Evolutionary conservation across 2,797 vertebrate genomes (phyloP).

Genomic region (Chaunax sp.): DNA sequence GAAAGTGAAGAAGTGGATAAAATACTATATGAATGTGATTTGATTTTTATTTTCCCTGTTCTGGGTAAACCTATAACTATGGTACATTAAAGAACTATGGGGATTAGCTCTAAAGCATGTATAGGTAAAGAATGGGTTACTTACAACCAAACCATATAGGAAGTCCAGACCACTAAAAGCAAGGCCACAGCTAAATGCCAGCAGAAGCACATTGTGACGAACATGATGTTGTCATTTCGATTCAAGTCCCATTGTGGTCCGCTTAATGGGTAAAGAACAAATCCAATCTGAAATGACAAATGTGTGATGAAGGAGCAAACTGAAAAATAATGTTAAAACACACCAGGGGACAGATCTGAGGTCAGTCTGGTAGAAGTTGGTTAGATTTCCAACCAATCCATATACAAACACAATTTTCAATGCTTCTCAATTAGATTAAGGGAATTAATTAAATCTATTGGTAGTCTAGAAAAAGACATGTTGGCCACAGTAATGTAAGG

Average conservation of each 20-base stretch:
- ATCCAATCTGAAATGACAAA: constrained; percentile 87
- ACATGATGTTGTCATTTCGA: constrained; percentile 82
- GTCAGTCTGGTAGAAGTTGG: neutral
- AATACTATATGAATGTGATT: too few species aligned
- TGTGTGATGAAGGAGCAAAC: neutral
- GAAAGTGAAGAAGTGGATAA: neutral
- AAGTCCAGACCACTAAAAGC: constrained; percentile 71
- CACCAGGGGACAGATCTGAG: neutral
- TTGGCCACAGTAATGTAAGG: too few species aligned
- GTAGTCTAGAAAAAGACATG: too few species aligned
- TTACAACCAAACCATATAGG: constrained; percentile 84
- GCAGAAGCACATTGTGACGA: constrained; percentile 95
- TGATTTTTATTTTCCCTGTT: neutral
- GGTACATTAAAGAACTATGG: neutral
- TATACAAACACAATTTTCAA: too few species aligned
- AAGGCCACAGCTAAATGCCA: constrained; percentile 89
- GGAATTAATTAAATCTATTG: too few species aligned
- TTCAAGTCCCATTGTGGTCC: constrained; percentile 86
- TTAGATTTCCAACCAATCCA: too few species aligned
- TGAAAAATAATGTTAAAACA: neutral
- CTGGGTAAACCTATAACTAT: neutral
- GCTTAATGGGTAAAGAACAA: constrained; percentile 89
- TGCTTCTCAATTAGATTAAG: too few species aligned
- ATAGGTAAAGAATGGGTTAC: constrained; percentile 54
- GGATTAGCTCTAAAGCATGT: neutral